Percentiles rank a stretch among this genome's conserved stretches.
Conservation (phyloP, 2,113 vertebrate genomes). For the Aspiorhynchus laticeps region DNA sequence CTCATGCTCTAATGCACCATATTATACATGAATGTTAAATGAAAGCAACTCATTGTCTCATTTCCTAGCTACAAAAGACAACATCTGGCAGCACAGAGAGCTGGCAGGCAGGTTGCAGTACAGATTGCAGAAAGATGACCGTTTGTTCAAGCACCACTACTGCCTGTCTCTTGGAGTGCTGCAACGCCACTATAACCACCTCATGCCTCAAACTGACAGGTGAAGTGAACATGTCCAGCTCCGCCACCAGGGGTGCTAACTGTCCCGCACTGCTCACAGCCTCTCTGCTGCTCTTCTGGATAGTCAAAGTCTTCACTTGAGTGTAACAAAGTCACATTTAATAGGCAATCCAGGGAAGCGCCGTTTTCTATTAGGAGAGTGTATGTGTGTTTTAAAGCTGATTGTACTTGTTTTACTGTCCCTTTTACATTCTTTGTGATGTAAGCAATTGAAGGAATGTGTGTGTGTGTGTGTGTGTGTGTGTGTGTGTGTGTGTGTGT, state of each 20-base stretch:
- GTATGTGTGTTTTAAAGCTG: conserved; percentile 8
- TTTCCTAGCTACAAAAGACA: conserved; percentile 74
- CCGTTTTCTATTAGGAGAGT: conserved; percentile 44
- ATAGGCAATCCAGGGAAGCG: conserved; percentile 32
- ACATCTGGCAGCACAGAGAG: background rate
- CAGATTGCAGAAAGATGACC: conserved; percentile 65
- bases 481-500: background rate
- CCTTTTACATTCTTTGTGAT: conserved; percentile 9
- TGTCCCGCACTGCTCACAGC: conserved; percentile 50
- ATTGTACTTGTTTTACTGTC: conserved; percentile 4
- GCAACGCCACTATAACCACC: conserved; percentile 62
- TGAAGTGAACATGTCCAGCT: conserved; percentile 68
- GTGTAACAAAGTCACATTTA: conserved; percentile 36
- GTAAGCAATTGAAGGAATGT: background rate
- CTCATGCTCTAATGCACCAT: background rate
- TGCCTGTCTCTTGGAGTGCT: conserved; percentile 80
- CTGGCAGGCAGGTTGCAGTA: conserved; percentile 74
- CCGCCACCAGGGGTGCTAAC: conserved; percentile 50
- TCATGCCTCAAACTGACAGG: conserved; percentile 81
- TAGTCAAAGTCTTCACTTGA: conserved; percentile 55
- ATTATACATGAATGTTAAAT: background rate
- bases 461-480: conserved; percentile 15
- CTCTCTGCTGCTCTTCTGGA: conserved; percentile 38
- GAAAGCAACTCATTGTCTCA: background rate
- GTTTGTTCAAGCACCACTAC: conserved; percentile 53